Evolutionary conservation across 2,888 invertebrate genomes (phyloP), one percentile per base, ranked within the genome.

Genomic region (Nomada fucata): DNA sequence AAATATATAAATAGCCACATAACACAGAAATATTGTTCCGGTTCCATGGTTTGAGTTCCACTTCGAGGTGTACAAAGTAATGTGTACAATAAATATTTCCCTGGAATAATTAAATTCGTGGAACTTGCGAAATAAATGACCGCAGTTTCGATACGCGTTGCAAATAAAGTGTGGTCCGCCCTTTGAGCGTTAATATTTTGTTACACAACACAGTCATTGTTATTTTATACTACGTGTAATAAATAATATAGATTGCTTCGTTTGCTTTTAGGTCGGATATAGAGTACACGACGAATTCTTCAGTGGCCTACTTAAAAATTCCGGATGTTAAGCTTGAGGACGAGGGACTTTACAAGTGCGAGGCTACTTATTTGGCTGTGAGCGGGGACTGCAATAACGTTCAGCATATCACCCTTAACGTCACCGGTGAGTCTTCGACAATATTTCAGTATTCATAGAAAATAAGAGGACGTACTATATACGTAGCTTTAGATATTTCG

Each of bases 261-360:
- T 57, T 20, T 69, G 75, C 59, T 94, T 94, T 18, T 96, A 97
- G 97, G 92, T 96, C 97, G 94, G 95, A 95, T 69, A 96, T 97
- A 91, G 95, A 96, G 68, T 96, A 97, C 94, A 94, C 95, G 52
- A 95, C 95, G 23, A 96, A 96, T 92, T 95, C 95, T 67, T 96
- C 96, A 0, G 95, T 95, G 89, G 96, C 96, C 0, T 95, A 95
- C 89, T 94, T 97, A 91, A 95, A 96, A 90, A 96, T 97, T 87
- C 94, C 95, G 47, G 95, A 95, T 68, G 95, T 97, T 18, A 95
- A 96, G 87, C 95, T 97, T 2, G 95, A 96, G 68, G 97, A 97
- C 91, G 97, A 97, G 88, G 97, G 97, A 0, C 95, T 96, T 65
- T 97, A 96, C 95, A 96, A 97, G 89, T 97, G 97, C 90, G 97